Base-by-base conservation (phyloP, 37 sponge, comb jelly and placozoan genomes). In the Agelas oroides region DNA sequence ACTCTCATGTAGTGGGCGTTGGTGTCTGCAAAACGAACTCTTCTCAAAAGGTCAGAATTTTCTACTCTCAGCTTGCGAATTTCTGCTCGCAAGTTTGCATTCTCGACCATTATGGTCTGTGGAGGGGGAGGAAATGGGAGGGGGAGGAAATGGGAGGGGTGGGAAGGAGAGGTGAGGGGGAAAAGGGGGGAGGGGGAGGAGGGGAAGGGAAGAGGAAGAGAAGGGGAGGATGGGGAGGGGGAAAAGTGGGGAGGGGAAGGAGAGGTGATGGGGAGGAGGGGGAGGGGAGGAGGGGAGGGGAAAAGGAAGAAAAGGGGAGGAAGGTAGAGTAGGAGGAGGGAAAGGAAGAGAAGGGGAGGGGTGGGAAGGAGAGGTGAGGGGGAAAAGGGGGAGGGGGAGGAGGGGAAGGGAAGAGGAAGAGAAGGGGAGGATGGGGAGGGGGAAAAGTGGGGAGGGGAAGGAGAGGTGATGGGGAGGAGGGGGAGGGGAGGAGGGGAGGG, bases 1-100 rank as follows among this genome's bases (percentile, higher is more conserved):
- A 91, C 95, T 53, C 92, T 92, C 92, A 95, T 90, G 71, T 95
- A 85, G 54, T 82, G 70, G 23, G 88, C 92, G 74, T 95, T 92
- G 36, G 69, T 79, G 57, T 88, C 77, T 53, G 95, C 86, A 63
- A 77, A 82, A 31, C 86, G 69, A 18, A 81, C 64, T 40, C 75
- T 80, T 55, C 62, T 84, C 64, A 89, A 13, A 17, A 95, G 65
- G 19, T 91, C 90, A 18, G 63, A 25, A 59, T 95, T 95, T 39
- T 95, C 92, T 31, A 88, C 65, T 64, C 79, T 57, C 55, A 95
- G 69, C 33, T 77, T 73, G 37, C 71, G 65, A 14, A 95, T 71
- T 15, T 91, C 92, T 19, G 95, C 95, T 73, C 85, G 88, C 62
- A 95, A 62, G 30, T 62, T 77, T 16, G 92, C 92, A 82, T 88